phyloP scores from a whole-genome alignment of 1,140 invertebrate genomes.

The Leptonema lineaticorne region DNA sequence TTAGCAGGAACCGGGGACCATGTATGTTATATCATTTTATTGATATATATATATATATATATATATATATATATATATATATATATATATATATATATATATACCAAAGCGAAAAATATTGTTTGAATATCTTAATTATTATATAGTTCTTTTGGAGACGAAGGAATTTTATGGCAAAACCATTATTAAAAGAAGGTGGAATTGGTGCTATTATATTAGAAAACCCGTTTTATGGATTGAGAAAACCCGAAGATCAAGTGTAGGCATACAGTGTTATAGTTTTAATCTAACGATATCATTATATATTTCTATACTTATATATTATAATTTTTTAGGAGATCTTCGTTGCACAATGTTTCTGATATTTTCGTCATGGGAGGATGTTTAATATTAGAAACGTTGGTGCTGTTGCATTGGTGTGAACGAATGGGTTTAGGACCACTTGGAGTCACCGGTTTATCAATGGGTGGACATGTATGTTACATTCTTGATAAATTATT shows the following conservation, averaged over 20 bases:
- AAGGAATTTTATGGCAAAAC: constrained; percentile 86
- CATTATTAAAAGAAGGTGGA: constrained; percentile 83
- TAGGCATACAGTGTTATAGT: constrained; percentile 55
- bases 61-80: too few species aligned
- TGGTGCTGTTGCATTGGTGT: constrained; percentile 93
- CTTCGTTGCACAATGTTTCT: constrained; percentile 90
- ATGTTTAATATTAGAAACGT: constrained; percentile 89
- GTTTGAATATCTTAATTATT: constrained; percentile 21
- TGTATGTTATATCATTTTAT: constrained; percentile 60
- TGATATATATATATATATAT: too few species aligned
- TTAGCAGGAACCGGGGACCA: constrained; percentile 98
- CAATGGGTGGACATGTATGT: constrained; percentile 98
- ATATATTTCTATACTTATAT: neutral
- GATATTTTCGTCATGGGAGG: constrained; percentile 99
- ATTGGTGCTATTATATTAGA: constrained; percentile 94
- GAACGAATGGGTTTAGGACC: constrained; percentile 85
- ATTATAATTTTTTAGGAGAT: constrained; percentile 67
- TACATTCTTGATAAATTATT: constrained; percentile 26
- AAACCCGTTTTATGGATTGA: constrained; percentile 94
- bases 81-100: too few species aligned
- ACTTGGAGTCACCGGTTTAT: constrained; percentile 91
- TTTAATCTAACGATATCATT: neutral
- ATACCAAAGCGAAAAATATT: too few species aligned
- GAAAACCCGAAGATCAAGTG: constrained; percentile 92
- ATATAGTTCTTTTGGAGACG: constrained; percentile 88